A percentile compares a stretch with the other conserved stretches of the same genome.
Conservation (phyloP, 2,797 vertebrate species). For the Enteromius thamalakanensis region DNA sequence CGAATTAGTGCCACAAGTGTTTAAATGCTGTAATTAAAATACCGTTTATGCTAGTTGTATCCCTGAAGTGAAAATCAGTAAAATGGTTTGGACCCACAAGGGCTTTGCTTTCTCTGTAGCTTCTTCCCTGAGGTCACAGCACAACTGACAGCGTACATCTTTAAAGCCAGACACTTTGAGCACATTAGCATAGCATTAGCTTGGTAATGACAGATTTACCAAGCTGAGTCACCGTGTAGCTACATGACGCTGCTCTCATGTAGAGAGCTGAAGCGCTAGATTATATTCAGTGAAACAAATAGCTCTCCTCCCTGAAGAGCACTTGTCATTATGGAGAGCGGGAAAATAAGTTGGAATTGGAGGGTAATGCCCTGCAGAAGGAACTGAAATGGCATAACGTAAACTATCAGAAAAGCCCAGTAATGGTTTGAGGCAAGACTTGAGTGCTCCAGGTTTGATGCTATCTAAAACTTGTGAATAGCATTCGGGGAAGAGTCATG, state of each 20-base stretch:
- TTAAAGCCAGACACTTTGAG: conserved; percentile 75
- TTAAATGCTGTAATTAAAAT: not conserved
- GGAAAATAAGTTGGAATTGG: conserved; percentile 42
- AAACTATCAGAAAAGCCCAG: conserved; percentile 44
- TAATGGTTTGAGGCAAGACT: conserved; percentile 46
- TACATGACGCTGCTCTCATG: conserved; percentile 74
- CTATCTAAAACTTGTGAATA: conserved; percentile 54
- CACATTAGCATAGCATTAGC: conserved; percentile 73
- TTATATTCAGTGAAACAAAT: conserved; percentile 76
- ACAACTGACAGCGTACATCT: conserved; percentile 76
- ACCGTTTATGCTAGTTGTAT: not conserved
- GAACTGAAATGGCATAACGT: conserved; percentile 39
- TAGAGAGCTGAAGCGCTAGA: conserved; percentile 74
- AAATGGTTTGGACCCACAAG: conserved; percentile 15
- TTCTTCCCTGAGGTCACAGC: conserved; percentile 68
- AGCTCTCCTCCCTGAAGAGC: conserved; percentile 77
- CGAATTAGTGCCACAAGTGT: not conserved
- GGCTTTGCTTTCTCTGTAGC: not conserved
- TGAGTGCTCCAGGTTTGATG: conserved; percentile 50
- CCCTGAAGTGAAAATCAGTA: not conserved
- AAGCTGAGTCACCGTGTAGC: conserved; percentile 82
- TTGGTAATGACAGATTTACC: conserved; percentile 84
- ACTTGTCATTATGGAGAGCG: conserved; percentile 71
- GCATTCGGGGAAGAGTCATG: conserved; percentile 38
- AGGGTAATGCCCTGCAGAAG: conserved; percentile 43